Conservation (phyloP, 2,888 invertebrate genomes). For the Diogma glabrata region DNA sequence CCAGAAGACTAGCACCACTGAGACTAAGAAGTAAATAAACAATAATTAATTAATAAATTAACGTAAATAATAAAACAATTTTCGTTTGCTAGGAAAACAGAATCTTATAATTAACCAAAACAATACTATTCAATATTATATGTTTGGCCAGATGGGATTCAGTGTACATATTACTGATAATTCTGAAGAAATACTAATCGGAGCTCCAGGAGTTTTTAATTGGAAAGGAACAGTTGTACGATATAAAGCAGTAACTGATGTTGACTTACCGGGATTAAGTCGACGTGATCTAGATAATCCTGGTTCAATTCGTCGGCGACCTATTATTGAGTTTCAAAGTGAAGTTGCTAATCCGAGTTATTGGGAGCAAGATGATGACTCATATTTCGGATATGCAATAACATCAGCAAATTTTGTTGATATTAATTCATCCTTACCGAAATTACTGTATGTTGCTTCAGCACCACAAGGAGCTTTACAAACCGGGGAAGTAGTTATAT, state of each 20-base stretch:
- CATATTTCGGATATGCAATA: conserved; percentile 36
- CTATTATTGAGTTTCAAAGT: conserved; percentile 27
- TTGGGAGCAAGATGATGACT: conserved; percentile 30
- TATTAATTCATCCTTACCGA: conserved; percentile 22
- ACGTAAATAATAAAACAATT: too few relatives aligned
- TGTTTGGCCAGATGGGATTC: conserved; percentile 33
- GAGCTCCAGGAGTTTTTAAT: conserved; percentile 33
- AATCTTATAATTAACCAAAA: too few relatives aligned
- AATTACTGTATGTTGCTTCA: conserved; percentile 31
- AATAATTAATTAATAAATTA: neutral
- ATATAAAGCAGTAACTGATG: neutral
- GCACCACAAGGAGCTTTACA: conserved; percentile 36
- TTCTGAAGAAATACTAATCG: conserved; percentile 33
- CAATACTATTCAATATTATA: conserved; percentile 31
- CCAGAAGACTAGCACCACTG: neutral
- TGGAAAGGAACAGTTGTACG: conserved; percentile 35
- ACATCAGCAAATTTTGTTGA: conserved; percentile 33
- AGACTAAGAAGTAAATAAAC: neutral
- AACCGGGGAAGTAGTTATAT: conserved; percentile 29
- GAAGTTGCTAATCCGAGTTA: conserved; percentile 30
- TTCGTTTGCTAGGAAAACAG: too few relatives aligned
- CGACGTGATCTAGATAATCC: conserved; percentile 26
- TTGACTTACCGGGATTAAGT: conserved; percentile 21
- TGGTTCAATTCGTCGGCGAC: conserved; percentile 10
- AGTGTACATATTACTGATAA: conserved; percentile 34